Base-by-base conservation (phyloP, 2,888 invertebrate genomes). In the Protophormia terraenovae region DNA sequence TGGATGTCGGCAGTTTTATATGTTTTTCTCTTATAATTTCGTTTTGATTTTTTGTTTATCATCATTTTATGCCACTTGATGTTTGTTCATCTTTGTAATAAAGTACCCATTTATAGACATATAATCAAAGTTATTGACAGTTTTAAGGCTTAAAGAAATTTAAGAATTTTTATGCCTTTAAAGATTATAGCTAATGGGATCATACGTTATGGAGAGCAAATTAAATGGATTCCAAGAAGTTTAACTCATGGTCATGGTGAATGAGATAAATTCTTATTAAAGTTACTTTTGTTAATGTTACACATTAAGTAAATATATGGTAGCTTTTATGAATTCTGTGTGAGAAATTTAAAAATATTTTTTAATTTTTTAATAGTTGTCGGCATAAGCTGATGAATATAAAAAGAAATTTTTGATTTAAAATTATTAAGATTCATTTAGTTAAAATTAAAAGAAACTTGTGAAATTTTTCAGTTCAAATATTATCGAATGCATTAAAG, bases 51-150 rank as follows among this genome's bases (percentile, higher is more conserved):
- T 50, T 45, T 22, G 6, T 19, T 32, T 32, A 45, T 77, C 32
- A 45, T 14, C 35, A 55, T 14, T 64, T 79, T 66, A 69, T 24
- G 62, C 45, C 72, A 66, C 41, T 45, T 27, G 19, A 73, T 47
- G 79, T 32, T 72, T 53, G 45, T 41, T 41, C 35, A 22, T 24
- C 3, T 19, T 38, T 64, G 75, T 67, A 83, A 69, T 83, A 69
- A 79, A 83, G 19, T 67, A 22, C 47, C 80, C 58, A 29, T 73
- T 73, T 73, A 73, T 47, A 66, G 73, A 16, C 73, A 73, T 79
- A 14, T 55, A 84, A 79, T 84, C 78, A 84, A 84, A 79, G 38
- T 84, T 79, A 79, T 79, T 84, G 75, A 84, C 83, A 84, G 69
- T 55, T 60, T 79, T 55, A 80, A 80, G 27, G 66, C 73, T 60